Conservation (phyloP, 1,140 invertebrate species). For the Batillaria attramentaria region DNA sequence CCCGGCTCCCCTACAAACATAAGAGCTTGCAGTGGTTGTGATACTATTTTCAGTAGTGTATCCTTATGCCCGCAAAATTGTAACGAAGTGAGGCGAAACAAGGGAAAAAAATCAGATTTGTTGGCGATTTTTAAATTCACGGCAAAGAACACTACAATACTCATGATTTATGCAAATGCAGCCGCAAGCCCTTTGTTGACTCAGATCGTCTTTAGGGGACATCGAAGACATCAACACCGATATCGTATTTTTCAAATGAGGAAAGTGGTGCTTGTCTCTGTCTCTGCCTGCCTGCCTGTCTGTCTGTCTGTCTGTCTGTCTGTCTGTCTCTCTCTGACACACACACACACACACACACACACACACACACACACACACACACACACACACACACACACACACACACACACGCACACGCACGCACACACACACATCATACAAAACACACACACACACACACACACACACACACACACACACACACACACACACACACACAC, state of each 20-base stretch:
- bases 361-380: slow-evolving; percentile 2
- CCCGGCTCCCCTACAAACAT: no score
- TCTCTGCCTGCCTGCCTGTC: neutral
- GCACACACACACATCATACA: no score
- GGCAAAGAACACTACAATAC: neutral
- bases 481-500: no score
- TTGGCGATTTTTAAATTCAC: no score
- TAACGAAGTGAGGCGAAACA: no score
- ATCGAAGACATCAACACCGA: neutral
- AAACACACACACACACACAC: no score
- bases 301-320: neutral
- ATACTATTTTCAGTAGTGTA: no score
- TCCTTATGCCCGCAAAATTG: no score
- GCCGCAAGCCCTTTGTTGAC: neutral
- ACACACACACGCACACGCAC: no score
- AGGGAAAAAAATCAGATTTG: no score
- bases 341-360: slow-evolving; percentile 2
- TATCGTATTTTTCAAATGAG: neutral
- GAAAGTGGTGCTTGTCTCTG: neutral
- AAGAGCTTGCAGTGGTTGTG: no score
- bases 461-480: no score
- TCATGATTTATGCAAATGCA: neutral
- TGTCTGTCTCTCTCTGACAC: neutral
- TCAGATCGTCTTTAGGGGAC: neutral
- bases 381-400: slow-evolving; percentile 2